Evolutionary conservation across 2,797 vertebrate genomes (phyloP).

Genomic region (Gephyroberyx darwinii): DNA sequence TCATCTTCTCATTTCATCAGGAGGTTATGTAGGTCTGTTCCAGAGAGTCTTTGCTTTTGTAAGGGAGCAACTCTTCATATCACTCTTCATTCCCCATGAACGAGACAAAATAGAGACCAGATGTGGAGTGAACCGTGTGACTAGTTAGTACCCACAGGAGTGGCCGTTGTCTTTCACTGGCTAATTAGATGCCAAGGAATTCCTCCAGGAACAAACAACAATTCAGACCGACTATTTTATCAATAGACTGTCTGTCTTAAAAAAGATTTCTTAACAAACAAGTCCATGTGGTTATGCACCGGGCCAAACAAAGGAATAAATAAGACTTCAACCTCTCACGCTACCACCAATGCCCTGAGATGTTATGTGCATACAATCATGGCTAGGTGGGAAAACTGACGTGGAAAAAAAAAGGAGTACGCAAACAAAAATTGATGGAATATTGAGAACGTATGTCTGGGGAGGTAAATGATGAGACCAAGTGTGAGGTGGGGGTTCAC

Average conservation of each 20-base stretch:
- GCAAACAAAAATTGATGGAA: neutral
- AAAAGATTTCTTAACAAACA: neutral
- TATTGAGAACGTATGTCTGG: no score
- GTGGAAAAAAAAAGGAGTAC: constrained; percentile 13
- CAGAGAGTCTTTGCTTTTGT: constrained; percentile 14
- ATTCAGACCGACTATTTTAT: neutral
- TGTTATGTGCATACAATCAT: neutral
- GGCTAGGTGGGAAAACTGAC: neutral
- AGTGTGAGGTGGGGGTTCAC: no score
- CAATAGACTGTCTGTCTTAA: neutral
- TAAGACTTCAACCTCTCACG: neutral
- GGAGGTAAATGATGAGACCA: no score
- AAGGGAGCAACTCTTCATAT: constrained; percentile 22
- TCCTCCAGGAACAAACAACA: constrained; percentile 4
- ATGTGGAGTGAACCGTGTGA: constrained; percentile 60
- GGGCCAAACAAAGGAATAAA: neutral
- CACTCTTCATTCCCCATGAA: constrained; percentile 27
- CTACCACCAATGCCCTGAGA: neutral
- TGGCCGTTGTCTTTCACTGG: constrained; percentile 35
- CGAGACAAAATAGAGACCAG: constrained; percentile 51
- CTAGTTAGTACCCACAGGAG: constrained; percentile 49
- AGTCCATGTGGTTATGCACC: neutral
- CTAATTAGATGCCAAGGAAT: constrained; percentile 24
- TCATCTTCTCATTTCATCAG: neutral
- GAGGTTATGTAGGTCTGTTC: neutral